A percentile compares a stretch with the other conserved stretches of the same genome.
These are phyloP conservation scores for Epizoanthus stellaris DNA, from an alignment of 92 coral and sea anemone species.

Conservation along the genomic window DNA sequence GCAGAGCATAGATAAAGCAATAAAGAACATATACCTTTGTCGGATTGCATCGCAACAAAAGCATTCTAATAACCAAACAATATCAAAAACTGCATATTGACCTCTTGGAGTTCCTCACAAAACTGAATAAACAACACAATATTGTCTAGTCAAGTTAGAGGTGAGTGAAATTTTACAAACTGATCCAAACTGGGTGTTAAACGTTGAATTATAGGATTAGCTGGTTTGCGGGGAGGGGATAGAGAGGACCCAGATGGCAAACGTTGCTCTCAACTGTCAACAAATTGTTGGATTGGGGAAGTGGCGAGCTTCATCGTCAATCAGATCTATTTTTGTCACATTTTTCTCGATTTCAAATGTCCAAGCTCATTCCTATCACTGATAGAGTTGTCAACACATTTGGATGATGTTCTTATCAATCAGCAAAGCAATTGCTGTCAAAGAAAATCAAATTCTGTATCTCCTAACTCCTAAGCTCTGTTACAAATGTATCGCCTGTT, in stretches of 20 bases:
- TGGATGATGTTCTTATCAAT: background rate
- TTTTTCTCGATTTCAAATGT: conserved; percentile 12
- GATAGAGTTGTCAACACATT: conserved; percentile 3
- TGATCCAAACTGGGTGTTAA: background rate
- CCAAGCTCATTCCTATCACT: background rate
- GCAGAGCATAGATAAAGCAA: background rate
- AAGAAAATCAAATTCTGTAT: background rate
- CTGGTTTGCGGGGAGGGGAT: background rate
- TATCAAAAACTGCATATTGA: no score
- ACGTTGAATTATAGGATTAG: background rate
- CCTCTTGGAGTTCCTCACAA: no score
- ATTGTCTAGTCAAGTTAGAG: background rate
- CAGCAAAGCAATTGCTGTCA: conserved; percentile 3
- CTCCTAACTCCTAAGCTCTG: no score
- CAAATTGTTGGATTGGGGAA: background rate
- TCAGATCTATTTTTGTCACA: background rate
- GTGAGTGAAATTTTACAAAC: background rate
- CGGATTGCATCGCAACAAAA: background rate
- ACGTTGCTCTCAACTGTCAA: background rate
- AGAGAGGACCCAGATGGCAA: no score
- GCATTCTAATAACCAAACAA: background rate
- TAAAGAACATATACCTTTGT: background rate
- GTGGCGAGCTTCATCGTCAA: no score
- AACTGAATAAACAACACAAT: background rate
- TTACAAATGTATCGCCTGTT: no score